These are phyloP conservation scores for Siniperca undulata DNA, from an alignment of 2,797 vertebrate species.

Conservation along the genomic window DNA sequence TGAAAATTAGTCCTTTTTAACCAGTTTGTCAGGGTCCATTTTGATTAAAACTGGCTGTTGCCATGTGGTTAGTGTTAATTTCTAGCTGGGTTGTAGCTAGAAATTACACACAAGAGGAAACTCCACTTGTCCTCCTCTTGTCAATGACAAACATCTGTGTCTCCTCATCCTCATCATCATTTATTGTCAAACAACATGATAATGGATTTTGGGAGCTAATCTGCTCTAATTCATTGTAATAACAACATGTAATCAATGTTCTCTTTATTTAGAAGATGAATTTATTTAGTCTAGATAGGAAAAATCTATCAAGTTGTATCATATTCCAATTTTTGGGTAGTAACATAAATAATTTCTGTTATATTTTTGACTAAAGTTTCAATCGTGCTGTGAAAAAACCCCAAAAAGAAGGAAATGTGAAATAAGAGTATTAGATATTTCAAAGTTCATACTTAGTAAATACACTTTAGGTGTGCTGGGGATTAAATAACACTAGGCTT, in stretches of 20 bases:
- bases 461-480: neutral
- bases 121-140: slow-evolving; percentile 22
- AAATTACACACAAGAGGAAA: slow-evolving; percentile 26
- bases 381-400: neutral
- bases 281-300: neutral
- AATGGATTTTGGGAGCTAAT: slow-evolving; percentile 23
- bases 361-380: neutral
- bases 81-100: neutral
- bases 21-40: neutral
- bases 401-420: neutral
- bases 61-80: slow-evolving; percentile 22
- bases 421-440: neutral
- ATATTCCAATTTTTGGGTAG: neutral
- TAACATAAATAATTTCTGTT: neutral
- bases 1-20: slow-evolving; percentile 7
- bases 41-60: slow-evolving; percentile 17
- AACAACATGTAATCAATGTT: slow-evolving; percentile 1
- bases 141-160: slow-evolving; percentile 42
- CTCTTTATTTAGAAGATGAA: neutral
- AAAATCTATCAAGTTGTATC: neutral
- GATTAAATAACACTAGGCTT: neutral
- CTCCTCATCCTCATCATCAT: slow-evolving; percentile 27
- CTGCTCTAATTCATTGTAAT: slow-evolving; percentile 18
- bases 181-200: slow-evolving; percentile 31
- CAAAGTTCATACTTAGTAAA: neutral